Conservation (phyloP, 1,140 invertebrate species). For the Ctenoplectra terminalis region DNA sequence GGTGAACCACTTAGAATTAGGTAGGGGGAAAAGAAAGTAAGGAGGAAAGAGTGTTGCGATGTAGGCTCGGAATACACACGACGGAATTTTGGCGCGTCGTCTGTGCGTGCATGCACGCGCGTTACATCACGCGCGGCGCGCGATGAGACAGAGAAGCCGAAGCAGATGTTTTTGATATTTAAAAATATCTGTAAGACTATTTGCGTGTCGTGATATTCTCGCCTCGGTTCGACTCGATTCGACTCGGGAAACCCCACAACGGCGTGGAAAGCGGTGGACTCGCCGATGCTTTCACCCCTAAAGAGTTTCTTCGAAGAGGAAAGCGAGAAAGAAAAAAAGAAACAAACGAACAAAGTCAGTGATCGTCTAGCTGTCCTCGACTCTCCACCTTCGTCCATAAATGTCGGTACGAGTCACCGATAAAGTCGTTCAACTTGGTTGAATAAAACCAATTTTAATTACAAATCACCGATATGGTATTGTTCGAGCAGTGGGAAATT, state of each 20-base stretch:
- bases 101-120: conserved; percentile 31
- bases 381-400: background rate
- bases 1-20: background rate
- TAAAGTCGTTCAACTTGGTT: background rate
- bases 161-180: conserved; percentile 69
- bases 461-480: background rate
- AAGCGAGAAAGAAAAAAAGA: background rate
- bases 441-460: background rate
- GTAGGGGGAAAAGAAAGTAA: background rate
- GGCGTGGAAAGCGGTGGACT: conserved; percentile 52
- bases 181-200: conserved; percentile 69
- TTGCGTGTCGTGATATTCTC: conserved; percentile 62
- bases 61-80: conserved; percentile 12
- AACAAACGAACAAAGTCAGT: background rate
- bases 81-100: conserved; percentile 59
- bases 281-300: conserved; percentile 25
- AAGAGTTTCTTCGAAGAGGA: background rate
- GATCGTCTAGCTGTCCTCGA: background rate
- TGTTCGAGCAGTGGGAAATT: background rate
- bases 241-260: conserved; percentile 68
- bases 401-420: background rate
- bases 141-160: conserved; percentile 45
- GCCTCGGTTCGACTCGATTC: conserved; percentile 56
- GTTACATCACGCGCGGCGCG: conserved; percentile 61
- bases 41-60: background rate